phyloP scores from a whole-genome alignment of 2,797 vertebrate species.

The Sebastes reedi region DNA sequence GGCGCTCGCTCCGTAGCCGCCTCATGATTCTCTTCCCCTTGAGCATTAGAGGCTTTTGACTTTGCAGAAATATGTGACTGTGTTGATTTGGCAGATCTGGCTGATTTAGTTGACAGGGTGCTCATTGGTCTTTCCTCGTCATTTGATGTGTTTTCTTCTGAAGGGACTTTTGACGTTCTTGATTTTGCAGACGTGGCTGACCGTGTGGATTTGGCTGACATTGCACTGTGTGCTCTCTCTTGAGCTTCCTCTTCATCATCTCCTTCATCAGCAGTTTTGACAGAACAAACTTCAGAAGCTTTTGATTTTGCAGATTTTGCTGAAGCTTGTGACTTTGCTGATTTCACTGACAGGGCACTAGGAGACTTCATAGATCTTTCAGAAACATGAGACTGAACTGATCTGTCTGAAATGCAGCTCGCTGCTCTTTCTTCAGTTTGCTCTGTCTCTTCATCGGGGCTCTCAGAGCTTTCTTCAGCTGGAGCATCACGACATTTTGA shows the following conservation, averaged over 20 bases:
- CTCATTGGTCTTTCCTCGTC: constrained; percentile 51
- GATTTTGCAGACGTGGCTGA: constrained; percentile 51
- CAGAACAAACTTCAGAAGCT: constrained; percentile 17
- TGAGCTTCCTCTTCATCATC: constrained; percentile 19
- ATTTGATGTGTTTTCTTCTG: constrained; percentile 4
- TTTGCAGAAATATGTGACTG: constrained; percentile 45
- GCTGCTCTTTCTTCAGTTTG: constrained; percentile 49
- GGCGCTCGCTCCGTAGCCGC: constrained; percentile 25
- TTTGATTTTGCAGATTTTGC: constrained; percentile 38
- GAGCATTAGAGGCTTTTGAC: constrained; percentile 19
- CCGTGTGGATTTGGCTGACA: constrained; percentile 48
- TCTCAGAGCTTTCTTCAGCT: constrained; percentile 9
- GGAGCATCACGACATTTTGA: constrained; percentile 52
- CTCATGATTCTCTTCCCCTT: constrained; percentile 5
- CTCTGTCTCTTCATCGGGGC: constrained; percentile 1
- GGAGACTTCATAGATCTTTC: constrained; percentile 25
- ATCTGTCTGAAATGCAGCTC: constrained; percentile 50
- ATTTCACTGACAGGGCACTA: constrained; percentile 48
- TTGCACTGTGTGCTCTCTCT: constrained; percentile 42
- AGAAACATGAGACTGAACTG: constrained; percentile 34
- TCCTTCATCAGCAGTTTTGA: neutral
- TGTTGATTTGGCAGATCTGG: constrained; percentile 55
- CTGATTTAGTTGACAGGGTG: constrained; percentile 54
- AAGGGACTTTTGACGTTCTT: constrained; percentile 10
- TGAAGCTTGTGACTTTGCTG: constrained; percentile 42